Conservation (phyloP, 2,113 vertebrate genomes). For the Bos indicus region DNA sequence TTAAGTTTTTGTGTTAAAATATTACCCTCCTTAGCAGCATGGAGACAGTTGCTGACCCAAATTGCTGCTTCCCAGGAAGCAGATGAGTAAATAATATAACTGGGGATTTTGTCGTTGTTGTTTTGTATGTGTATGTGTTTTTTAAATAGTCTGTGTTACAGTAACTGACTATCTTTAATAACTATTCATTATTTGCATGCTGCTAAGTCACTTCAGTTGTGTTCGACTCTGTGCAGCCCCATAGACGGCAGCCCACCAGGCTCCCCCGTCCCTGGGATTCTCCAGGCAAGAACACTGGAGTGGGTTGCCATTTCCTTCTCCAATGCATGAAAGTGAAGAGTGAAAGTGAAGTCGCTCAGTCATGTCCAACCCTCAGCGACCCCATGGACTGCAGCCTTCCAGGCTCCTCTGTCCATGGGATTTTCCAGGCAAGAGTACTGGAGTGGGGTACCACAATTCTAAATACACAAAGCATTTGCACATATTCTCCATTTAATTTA, state of each 20-base stretch:
- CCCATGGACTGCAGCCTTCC: too few species aligned
- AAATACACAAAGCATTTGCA: background rate
- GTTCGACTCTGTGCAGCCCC: too few species aligned
- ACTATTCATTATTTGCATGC: background rate
- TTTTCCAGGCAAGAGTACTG: too few species aligned
- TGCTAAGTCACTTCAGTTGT: too few species aligned
- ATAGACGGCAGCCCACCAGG: too few species aligned
- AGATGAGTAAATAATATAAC: background rate
- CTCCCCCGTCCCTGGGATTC: too few species aligned
- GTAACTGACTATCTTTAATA: background rate
- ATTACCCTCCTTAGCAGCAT: background rate
- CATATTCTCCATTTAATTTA: background rate
- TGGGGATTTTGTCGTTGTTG: background rate
- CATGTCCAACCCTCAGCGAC: too few species aligned
- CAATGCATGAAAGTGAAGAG: too few species aligned
- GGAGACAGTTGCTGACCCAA: background rate
- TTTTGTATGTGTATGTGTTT: background rate
- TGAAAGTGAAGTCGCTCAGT: too few species aligned
- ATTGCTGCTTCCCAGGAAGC: slow-evolving; percentile 20
- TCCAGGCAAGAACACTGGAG: too few species aligned
- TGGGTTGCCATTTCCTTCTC: too few species aligned
- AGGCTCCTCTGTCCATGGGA: too few species aligned
- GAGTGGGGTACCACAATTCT: background rate
- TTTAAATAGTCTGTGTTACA: background rate
- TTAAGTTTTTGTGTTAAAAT: slow-evolving; percentile 26